phyloP scores from a whole-genome alignment of 2,113 vertebrate genomes.

The Percina caprodes region DNA sequence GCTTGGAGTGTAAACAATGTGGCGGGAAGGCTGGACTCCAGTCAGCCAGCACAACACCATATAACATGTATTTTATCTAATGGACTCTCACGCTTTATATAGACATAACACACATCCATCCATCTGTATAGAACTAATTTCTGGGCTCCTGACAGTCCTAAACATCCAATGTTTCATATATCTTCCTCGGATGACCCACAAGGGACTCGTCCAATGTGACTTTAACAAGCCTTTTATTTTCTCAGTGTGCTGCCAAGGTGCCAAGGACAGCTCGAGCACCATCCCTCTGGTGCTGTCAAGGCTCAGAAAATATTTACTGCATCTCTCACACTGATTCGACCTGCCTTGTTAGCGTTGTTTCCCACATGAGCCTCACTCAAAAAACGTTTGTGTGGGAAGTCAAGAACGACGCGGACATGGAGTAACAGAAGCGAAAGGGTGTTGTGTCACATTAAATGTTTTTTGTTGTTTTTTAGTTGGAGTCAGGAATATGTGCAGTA shows the following conservation, averaged over 20 bases:
- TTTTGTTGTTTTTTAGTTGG: background rate
- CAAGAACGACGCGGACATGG: background rate
- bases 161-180: constrained; percentile 34
- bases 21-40: background rate
- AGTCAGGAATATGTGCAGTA: background rate
- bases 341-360: constrained; percentile 57
- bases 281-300: constrained; percentile 77
- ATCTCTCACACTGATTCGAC: constrained; percentile 56
- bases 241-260: constrained; percentile 58
- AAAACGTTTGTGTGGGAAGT: constrained; percentile 34
- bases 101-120: constrained; percentile 23
- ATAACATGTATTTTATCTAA: constrained; percentile 13
- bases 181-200: constrained; percentile 46
- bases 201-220: constrained; percentile 58
- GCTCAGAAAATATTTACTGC: constrained; percentile 83
- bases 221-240: constrained; percentile 73
- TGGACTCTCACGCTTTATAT: constrained; percentile 8
- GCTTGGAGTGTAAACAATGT: background rate
- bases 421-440: constrained; percentile 1
- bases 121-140: constrained; percentile 24
- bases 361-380: constrained; percentile 18
- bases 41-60: background rate
- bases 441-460: background rate
- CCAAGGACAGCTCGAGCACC: constrained; percentile 69
- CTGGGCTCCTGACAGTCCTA: constrained; percentile 43